Base-by-base conservation (phyloP, 2,888 invertebrate genomes). In the Peribatodes rhomboidaria region DNA sequence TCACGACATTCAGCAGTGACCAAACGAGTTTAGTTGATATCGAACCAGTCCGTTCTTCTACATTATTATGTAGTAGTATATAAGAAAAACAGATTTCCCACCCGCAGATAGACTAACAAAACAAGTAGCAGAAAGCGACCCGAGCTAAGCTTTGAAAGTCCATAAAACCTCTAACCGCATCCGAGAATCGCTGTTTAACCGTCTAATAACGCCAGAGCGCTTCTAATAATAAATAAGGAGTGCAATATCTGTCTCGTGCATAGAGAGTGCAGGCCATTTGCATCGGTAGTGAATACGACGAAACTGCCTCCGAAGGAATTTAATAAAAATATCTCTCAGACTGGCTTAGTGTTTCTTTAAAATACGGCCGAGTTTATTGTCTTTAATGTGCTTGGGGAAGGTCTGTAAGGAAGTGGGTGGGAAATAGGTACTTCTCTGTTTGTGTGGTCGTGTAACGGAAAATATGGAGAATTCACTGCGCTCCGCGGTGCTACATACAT, bases 241-340 rank as follows among this genome's bases (percentile, higher is more conserved):
- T 83, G 90, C 87, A 92, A 90, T 90, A 90, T 87, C 90, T 88
- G 89, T 89, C 89, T 77, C 75, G 79, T 71, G 76, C 77, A 79
- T 74, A 79, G 81, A 79, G 80, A 86, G 82, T 85, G 86, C 85
- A 84, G 78, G 71, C 82, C 88, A 89, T 92, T 91, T 92, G 90
- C 90, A 92, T 91, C 78, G 84, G 87, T 82, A 83, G 82, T 83
- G 80, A 84, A 86, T 83, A 87, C 86, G 81, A 82, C 80, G 83
- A 84, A 87, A 88, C 88, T 82, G 90, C 89, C 90, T 88, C 85
- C 73, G 72, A 73, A 76, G 88, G 90, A 90, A 92, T 91, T 92
- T 92, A 90, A 92, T 92, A 92, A 90, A 90, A 92, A 90, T 89
- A 90, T 90, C 86, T 89, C 83, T 86, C 81, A 80, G 74, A 76